phyloP scores from a whole-genome alignment of 2,888 invertebrate species.

The Sthenelais limicola region DNA sequence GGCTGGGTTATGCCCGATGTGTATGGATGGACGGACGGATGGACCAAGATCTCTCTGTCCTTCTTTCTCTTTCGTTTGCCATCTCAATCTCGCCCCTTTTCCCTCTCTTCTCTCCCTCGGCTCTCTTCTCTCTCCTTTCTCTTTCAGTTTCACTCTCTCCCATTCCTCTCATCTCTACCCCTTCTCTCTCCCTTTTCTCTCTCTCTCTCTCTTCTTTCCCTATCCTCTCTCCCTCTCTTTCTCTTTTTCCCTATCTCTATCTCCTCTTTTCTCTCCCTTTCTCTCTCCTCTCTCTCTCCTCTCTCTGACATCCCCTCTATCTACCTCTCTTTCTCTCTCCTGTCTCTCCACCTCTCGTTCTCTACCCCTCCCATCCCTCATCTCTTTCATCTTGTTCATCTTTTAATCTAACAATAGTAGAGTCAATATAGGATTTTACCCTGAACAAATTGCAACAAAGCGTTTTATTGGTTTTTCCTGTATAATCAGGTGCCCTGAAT shows the following conservation, averaged over 20 bases:
- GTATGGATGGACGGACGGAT: too few species aligned
- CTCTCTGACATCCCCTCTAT: neutral
- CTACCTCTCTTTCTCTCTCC: neutral
- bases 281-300: neutral
- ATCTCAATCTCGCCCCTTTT: neutral
- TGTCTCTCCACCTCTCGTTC: neutral
- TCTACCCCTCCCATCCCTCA: neutral
- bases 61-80: neutral
- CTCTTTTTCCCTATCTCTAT: neutral
- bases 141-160: neutral
- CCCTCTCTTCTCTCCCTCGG: neutral
- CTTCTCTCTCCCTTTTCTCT: neutral
- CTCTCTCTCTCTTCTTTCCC: neutral
- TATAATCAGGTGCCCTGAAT: too few species aligned
- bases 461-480: too few species aligned
- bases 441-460: too few species aligned
- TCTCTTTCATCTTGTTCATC: slow-evolving; percentile 6
- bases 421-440: too few species aligned
- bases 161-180: neutral
- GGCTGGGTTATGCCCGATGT: too few species aligned
- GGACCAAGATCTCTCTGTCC: too few species aligned
- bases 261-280: neutral
- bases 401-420: too few species aligned
- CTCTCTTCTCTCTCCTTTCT: neutral
- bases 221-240: neutral